Percentiles rank a stretch among this genome's conserved stretches.
phyloP scores from a whole-genome alignment of 2,888 invertebrate genomes.

The Eucera pruinosa region DNA sequence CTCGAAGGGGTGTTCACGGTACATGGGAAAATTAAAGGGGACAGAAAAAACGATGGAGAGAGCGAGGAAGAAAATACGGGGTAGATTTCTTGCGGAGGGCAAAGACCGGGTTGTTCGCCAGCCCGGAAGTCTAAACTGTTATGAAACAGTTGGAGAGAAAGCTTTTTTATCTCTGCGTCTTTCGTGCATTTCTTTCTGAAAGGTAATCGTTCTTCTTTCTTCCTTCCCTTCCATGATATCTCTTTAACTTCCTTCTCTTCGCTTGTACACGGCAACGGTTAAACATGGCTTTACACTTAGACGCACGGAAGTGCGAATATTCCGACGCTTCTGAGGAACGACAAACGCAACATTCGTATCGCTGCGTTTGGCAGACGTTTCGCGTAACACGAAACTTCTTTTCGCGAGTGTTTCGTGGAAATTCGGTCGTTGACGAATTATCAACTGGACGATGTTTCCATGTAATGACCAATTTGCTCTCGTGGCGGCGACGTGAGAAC shows the following conservation, averaged over 20 bases:
- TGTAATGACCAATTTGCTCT: neutral
- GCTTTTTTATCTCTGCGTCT: constrained; percentile 68
- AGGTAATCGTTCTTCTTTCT: constrained; percentile 68
- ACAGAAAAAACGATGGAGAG: constrained; percentile 25
- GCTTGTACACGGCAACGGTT: neutral
- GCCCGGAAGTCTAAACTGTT: constrained; percentile 67
- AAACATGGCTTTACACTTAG: constrained; percentile 1
- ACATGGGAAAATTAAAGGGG: constrained; percentile 53
- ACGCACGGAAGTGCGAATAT: constrained; percentile 3
- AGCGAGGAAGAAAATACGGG: constrained; percentile 45
- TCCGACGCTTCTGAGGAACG: neutral
- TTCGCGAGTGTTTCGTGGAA: neutral
- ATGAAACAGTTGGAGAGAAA: constrained; percentile 69
- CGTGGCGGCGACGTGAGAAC: neutral
- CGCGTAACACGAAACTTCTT: neutral
- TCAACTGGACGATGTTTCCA: neutral
- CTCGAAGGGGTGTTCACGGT: constrained; percentile 25
- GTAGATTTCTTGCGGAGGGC: constrained; percentile 55
- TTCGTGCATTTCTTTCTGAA: constrained; percentile 59
- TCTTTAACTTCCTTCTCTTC: constrained; percentile 26
- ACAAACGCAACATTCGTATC: neutral
- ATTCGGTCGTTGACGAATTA: neutral
- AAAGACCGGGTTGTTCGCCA: constrained; percentile 63
- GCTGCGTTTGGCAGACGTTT: neutral
- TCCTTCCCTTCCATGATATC: constrained; percentile 23